phyloP scores from a whole-genome alignment of 2,113 vertebrate genomes.

The Xerus inauris region DNA sequence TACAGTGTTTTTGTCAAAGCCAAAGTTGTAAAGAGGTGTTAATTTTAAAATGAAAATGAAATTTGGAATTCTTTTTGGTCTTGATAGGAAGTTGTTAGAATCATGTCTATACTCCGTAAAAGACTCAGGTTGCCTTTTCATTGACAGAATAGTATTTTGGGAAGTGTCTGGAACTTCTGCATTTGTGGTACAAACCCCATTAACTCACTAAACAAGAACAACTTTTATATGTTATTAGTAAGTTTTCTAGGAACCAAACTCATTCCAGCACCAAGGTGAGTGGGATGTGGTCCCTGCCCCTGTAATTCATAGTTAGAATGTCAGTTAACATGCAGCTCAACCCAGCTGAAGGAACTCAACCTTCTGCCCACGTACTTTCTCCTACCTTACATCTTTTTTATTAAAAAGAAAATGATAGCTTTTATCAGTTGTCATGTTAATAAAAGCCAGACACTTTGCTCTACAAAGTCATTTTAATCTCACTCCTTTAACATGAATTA shows the following conservation, averaged over 20 bases:
- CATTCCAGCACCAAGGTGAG: not conserved
- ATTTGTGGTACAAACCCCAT: slow-evolving; percentile 42
- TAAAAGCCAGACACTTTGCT: slow-evolving; percentile 36
- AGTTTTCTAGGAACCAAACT: not conserved
- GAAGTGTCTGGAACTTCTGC: not conserved
- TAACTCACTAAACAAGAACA: not conserved
- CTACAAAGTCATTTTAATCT: slow-evolving; percentile 48
- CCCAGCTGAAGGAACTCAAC: slow-evolving; percentile 21
- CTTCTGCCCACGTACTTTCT: slow-evolving; percentile 48
- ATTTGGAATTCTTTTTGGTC: not conserved
- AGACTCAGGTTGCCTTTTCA: not conserved
- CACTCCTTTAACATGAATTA: not conserved
- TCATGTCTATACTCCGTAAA: not conserved
- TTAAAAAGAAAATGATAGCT: slow-evolving; percentile 52
- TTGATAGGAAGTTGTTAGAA: not conserved
- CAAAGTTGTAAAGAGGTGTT: not conserved
- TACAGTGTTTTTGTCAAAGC: not conserved
- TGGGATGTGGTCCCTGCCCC: not conserved
- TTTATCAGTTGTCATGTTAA: slow-evolving; percentile 63
- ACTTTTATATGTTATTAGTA: not conserved
- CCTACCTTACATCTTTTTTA: slow-evolving; percentile 31
- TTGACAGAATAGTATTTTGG: not conserved
- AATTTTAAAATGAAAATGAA: slow-evolving; percentile 25
- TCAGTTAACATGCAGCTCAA: slow-evolving; percentile 29
- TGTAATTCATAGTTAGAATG: slow-evolving; percentile 36